A percentile compares a stretch with the other conserved stretches of the same genome.
These are phyloP conservation scores for Caenorhabditis auriculariae DNA, from an alignment of 2,888 invertebrate genomes.

Conservation along the genomic window DNA sequence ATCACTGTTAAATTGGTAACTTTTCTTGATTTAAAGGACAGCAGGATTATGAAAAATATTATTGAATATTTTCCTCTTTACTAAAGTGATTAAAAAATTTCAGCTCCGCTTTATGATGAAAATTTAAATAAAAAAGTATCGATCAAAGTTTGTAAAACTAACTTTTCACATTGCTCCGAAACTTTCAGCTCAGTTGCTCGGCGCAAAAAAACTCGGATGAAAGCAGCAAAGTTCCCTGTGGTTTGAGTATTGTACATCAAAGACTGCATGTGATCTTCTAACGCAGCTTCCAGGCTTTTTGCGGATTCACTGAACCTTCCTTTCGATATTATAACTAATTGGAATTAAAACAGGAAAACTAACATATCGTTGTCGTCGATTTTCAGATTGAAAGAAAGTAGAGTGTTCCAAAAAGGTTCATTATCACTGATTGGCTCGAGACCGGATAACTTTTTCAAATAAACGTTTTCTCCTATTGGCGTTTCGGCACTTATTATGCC, in stretches of 20 bases:
- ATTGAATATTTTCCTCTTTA: too few relatives aligned
- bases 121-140: not conserved
- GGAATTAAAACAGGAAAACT: slow-evolving; percentile 11
- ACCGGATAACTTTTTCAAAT: slow-evolving; percentile 45
- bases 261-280: slow-evolving; percentile 74
- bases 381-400: slow-evolving; percentile 77
- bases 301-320: slow-evolving; percentile 30
- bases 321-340: not conserved
- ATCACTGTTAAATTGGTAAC: too few relatives aligned
- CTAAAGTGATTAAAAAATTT: not conserved
- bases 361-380: slow-evolving; percentile 56
- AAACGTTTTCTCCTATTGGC: slow-evolving; percentile 39
- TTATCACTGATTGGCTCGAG: slow-evolving; percentile 79
- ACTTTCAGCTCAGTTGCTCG: slow-evolving; percentile 81
- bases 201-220: slow-evolving; percentile 82
- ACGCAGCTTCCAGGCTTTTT: slow-evolving; percentile 75
- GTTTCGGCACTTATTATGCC: slow-evolving; percentile 41
- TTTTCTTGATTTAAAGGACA: too few relatives aligned
- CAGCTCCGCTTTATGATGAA: too few relatives aligned
- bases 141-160: slow-evolving; percentile 61
- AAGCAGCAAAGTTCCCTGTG: slow-evolving; percentile 85
- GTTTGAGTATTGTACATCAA: slow-evolving; percentile 80
- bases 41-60: too few relatives aligned
- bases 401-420: slow-evolving; percentile 89
- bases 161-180: slow-evolving; percentile 86